Percentiles rank a stretch among this genome's conserved stretches.
These are phyloP conservation scores for Penaeus vannamei DNA, from an alignment of 1,140 invertebrate species.

Conservation along the genomic window DNA sequence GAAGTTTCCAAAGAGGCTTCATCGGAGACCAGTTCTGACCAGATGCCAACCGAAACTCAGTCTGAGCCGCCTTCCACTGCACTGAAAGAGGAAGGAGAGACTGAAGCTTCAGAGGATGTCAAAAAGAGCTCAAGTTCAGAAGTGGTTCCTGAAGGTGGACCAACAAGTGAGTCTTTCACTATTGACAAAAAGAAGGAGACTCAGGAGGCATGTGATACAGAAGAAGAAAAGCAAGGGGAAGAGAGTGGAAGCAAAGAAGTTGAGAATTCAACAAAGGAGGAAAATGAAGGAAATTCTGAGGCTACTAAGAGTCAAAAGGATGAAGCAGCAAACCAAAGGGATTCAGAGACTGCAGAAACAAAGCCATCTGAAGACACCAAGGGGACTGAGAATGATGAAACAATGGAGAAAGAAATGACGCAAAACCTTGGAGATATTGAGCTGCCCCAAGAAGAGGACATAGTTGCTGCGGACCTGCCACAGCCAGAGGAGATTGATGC, in stretches of 20 bases:
- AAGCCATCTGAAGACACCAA: background rate
- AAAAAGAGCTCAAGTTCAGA: background rate
- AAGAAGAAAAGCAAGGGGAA: background rate
- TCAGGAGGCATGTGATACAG: background rate
- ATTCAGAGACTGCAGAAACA: background rate
- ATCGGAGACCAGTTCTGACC: too few species aligned
- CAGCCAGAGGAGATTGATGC: constrained; percentile 23
- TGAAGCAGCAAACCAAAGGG: background rate
- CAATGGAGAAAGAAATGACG: background rate
- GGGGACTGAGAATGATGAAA: constrained; percentile 24
- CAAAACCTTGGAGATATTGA: constrained; percentile 18
- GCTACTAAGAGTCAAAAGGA: background rate
- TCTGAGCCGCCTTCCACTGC: background rate
- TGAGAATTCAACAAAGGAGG: background rate
- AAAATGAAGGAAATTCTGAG: background rate
- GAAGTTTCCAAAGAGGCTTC: too few species aligned
- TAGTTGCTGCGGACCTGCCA: background rate
- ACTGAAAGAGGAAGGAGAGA: background rate
- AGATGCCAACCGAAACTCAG: background rate
- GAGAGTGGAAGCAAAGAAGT: background rate
- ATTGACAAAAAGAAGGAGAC: background rate
- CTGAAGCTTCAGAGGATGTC: background rate
- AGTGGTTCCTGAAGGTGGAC: background rate
- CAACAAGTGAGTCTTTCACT: background rate
- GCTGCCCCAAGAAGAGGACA: constrained; percentile 13